Percentiles rank a stretch among this genome's conserved stretches.
Conservation (phyloP, 2,797 vertebrate species). For the Myotis myotis region DNA sequence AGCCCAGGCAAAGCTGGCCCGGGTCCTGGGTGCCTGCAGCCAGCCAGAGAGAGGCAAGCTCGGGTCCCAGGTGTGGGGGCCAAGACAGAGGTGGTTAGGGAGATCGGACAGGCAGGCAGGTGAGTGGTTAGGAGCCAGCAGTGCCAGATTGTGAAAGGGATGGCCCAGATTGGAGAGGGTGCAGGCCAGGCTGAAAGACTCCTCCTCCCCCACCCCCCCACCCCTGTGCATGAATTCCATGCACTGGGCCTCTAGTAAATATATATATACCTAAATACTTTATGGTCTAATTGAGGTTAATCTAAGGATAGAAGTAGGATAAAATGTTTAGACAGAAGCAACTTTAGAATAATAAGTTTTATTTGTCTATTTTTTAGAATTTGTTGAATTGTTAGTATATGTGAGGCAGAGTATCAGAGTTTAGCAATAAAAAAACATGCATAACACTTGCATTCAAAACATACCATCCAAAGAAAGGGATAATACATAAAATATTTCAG, state of each 20-base stretch:
- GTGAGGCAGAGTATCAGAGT: rapidly evolving
- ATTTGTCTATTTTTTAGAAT: background rate
- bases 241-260: background rate
- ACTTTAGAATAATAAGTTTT: background rate
- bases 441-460: background rate
- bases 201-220: no score
- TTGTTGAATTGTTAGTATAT: background rate
- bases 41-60: no score
- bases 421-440: background rate
- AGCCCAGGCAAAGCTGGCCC: no score
- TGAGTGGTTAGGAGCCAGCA: no score
- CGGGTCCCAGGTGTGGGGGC: no score
- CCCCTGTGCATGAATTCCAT: no score
- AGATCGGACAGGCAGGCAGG: no score
- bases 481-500: background rate
- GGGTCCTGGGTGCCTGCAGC: no score
- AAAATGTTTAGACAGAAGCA: background rate
- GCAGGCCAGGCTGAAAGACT: no score
- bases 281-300: background rate
- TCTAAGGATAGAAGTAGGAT: background rate
- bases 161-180: no score
- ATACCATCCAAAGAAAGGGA: background rate
- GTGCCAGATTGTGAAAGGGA: no score
- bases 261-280: background rate
- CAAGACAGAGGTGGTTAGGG: no score